Evolutionary conservation across 2,113 vertebrate genomes (phyloP).

Genomic region (Ceyx melanurus): DNA sequence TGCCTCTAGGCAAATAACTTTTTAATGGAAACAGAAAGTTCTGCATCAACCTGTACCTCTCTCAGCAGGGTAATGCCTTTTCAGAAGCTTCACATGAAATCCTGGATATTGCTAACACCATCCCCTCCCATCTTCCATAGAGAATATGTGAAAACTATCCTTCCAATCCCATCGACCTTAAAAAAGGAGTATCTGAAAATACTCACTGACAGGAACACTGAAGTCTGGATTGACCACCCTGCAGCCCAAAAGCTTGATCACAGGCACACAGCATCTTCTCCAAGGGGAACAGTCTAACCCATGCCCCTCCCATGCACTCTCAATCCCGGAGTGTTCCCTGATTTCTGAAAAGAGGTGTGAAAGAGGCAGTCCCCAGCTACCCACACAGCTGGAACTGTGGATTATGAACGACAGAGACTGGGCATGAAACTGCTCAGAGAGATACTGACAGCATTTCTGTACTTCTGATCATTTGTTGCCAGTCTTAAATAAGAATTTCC

Average conservation of each 20-base stretch:
- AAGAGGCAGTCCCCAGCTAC: background rate
- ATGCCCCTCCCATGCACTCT: rapidly evolving
- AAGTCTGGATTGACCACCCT: rapidly evolving
- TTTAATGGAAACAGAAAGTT: background rate
- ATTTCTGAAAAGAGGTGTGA: rapidly evolving
- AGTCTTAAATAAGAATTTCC: background rate
- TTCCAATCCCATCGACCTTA: background rate
- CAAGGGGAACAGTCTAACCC: background rate
- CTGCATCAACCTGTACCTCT: background rate
- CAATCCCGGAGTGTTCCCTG: background rate
- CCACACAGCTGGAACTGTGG: background rate
- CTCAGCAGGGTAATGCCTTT: background rate
- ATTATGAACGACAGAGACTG: background rate
- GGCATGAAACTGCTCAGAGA: background rate
- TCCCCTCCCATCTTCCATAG: background rate
- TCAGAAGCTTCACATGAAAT: background rate
- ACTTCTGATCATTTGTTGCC: background rate
- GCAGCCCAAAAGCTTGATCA: background rate
- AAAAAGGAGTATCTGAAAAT: background rate
- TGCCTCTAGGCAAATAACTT: background rate
- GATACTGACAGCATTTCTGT: background rate
- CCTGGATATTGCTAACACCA: background rate
- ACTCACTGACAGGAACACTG: rapidly evolving
- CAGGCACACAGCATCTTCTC: background rate
- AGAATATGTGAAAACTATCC: background rate